Percentiles rank a stretch among this genome's conserved stretches.
phyloP scores from a whole-genome alignment of 2,888 invertebrate genomes.

The Xanthorhoe spadicearia region DNA sequence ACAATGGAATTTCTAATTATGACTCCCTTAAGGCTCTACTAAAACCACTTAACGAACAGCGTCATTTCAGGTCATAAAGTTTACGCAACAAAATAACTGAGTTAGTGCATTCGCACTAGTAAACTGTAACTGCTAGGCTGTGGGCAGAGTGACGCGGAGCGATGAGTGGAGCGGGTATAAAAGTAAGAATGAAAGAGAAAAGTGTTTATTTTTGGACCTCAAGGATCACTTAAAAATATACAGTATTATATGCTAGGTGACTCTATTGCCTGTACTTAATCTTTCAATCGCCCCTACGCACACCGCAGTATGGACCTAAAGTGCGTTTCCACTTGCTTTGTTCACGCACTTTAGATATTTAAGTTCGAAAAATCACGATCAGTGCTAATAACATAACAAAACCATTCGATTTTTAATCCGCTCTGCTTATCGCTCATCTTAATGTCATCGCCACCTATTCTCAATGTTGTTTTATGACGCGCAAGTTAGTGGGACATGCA shows the following conservation, averaged over 20 bases:
- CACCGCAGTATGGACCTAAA: too few species aligned
- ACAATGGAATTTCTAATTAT: slow-evolving; percentile 27
- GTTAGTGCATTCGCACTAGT: slow-evolving; percentile 45
- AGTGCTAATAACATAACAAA: background rate
- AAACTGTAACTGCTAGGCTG: slow-evolving; percentile 53
- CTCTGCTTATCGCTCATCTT: slow-evolving; percentile 14
- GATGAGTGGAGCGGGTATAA: background rate
- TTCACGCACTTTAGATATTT: too few species aligned
- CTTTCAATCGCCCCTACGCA: too few species aligned
- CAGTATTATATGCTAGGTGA: too few species aligned
- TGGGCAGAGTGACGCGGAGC: slow-evolving; percentile 32
- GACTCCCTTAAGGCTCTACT: slow-evolving; percentile 17
- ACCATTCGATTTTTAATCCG: background rate
- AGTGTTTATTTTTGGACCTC: too few species aligned
- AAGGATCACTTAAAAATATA: too few species aligned
- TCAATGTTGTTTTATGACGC: slow-evolving; percentile 37
- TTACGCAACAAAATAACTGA: slow-evolving; percentile 46
- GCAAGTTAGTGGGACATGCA: slow-evolving; percentile 36
- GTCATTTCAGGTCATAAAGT: slow-evolving; percentile 44
- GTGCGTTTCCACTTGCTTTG: too few species aligned
- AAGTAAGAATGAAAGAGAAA: too few species aligned
- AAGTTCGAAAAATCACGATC: too few species aligned
- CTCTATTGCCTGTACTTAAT: too few species aligned
- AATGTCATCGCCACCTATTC: background rate
- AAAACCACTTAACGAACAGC: slow-evolving; percentile 35